Conservation (phyloP, 2,888 invertebrate genomes). For the Sinotaia quadrata region DNA sequence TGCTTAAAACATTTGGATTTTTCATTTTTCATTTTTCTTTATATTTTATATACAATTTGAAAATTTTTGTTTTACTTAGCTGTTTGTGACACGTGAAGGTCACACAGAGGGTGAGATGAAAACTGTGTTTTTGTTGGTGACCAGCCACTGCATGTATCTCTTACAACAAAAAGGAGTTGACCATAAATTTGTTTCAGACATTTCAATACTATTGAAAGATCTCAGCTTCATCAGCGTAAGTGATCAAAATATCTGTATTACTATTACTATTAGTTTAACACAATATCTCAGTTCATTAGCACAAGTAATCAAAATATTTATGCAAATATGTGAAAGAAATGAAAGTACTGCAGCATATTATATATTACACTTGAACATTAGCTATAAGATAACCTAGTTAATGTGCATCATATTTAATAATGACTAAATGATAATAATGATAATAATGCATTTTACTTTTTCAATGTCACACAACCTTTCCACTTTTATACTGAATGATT, state of each 20-base stretch:
- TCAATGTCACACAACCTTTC: no score
- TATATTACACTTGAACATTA: no score
- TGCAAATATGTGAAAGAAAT: no score
- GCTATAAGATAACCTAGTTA: no score
- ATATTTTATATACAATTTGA: background rate
- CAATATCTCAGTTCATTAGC: background rate
- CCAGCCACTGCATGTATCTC: constrained; percentile 65
- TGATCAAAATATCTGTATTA: constrained; percentile 16
- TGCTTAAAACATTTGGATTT: background rate
- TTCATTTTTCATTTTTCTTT: background rate
- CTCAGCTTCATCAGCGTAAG: constrained; percentile 70
- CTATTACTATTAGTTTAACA: background rate
- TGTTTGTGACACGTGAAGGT: constrained; percentile 64
- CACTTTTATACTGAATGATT: no score
- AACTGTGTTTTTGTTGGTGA: constrained; percentile 61
- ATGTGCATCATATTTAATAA: no score
- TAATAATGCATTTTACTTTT: no score
- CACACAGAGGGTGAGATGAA: constrained; percentile 66
- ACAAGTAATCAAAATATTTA: no score
- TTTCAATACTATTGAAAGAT: constrained; percentile 57
- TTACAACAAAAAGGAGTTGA: constrained; percentile 53
- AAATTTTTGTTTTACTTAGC: constrained; percentile 48
- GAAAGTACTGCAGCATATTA: no score
- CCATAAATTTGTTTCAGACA: constrained; percentile 57
- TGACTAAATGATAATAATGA: no score